Percentiles rank a stretch among this genome's conserved stretches.
Evolutionary conservation across 2,113 vertebrate genomes (phyloP).

Genomic region (western clawed frog (Xenopus tropicalis)): DNA sequence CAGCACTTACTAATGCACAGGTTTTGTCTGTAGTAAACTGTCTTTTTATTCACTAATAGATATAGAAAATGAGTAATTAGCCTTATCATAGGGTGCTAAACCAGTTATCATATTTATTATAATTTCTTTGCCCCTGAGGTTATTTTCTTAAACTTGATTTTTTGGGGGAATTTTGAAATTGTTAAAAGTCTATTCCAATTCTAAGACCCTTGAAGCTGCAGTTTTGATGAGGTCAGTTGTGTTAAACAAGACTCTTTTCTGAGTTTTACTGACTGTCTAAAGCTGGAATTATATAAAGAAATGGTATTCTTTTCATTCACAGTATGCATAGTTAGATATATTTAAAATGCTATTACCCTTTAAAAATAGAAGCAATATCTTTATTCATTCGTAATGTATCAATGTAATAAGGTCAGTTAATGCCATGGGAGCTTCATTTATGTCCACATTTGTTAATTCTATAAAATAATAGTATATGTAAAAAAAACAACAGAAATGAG

Average conservation of each 20-base stretch:
- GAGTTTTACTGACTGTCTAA: not conserved
- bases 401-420: too few species aligned
- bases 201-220: not conserved
- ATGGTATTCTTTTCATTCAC: not conserved
- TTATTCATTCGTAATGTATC: too few species aligned
- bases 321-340: not conserved
- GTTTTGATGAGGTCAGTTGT: not conserved
- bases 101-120: too few species aligned
- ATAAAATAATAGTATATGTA: not conserved
- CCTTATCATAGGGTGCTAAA: too few species aligned
- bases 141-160: not conserved
- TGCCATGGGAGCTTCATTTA: too few species aligned
- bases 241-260: not conserved
- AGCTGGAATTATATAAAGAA: not conserved
- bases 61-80: too few species aligned
- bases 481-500: not conserved
- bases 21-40: too few species aligned
- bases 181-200: conserved; percentile 7
- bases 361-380: too few species aligned
- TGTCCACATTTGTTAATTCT: not conserved
- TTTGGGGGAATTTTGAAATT: not conserved
- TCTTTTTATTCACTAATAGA: too few species aligned
- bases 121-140: not conserved
- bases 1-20: too few species aligned
- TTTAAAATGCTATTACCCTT: not conserved